These are phyloP conservation scores for Ianthella basta DNA, from an alignment of 37 sponge, comb jelly and placozoan species.

Conservation along the genomic window DNA sequence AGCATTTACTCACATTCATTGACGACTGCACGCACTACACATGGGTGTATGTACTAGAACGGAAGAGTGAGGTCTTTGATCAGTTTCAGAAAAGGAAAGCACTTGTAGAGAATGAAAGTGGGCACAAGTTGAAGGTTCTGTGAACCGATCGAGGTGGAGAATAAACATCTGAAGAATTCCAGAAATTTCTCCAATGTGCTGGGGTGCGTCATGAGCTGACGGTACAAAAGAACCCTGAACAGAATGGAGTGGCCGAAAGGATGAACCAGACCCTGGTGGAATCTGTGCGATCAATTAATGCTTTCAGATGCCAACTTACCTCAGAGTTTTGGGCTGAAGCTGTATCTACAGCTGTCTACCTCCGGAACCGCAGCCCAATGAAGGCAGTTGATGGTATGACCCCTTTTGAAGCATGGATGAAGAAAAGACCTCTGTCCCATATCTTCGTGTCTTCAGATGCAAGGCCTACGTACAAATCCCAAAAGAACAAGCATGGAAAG, in stretches of 20 bases:
- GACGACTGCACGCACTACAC: conserved; percentile 47
- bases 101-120: conserved; percentile 47
- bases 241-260: conserved; percentile 74
- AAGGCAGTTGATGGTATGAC: conserved; percentile 46
- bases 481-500: conserved; percentile 40
- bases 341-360: conserved; percentile 61
- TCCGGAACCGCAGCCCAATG: conserved; percentile 63
- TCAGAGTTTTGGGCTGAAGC: conserved; percentile 76
- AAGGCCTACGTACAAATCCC: conserved; percentile 43
- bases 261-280: conserved; percentile 72
- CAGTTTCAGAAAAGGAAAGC: conserved; percentile 70
- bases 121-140: conserved; percentile 56
- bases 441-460: conserved; percentile 42
- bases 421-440: conserved; percentile 27
- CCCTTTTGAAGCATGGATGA: conserved; percentile 46
- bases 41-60: conserved; percentile 64
- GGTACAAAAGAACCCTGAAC: conserved; percentile 71
- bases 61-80: conserved; percentile 60
- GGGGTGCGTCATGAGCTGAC: conserved; percentile 73
- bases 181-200: conserved; percentile 42
- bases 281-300: conserved; percentile 65
- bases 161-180: conserved; percentile 56
- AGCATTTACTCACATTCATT: conserved; percentile 53
- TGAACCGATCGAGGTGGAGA: conserved; percentile 67
- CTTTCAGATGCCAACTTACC: conserved; percentile 61